Base-by-base conservation (phyloP, 2,113 vertebrate genomes). In the Cynoglossus semilaevis region DNA sequence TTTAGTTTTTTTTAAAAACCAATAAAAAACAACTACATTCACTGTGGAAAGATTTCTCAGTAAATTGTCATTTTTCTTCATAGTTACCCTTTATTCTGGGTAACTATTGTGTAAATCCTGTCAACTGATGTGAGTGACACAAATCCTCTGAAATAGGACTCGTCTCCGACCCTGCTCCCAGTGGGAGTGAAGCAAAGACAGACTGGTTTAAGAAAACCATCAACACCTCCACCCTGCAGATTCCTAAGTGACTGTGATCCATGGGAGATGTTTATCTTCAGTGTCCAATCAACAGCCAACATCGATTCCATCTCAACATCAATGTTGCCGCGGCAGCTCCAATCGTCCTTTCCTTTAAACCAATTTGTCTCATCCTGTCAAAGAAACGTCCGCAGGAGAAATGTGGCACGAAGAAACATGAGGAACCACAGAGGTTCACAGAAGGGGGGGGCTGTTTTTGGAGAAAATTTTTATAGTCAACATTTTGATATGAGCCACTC, bases 181-280 rank as follows among this genome's bases (percentile, higher is more conserved):
- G n/a, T 3, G 29, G 13, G 22, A 15, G 13, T 1, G 40, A 43
- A 58, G 35, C 14, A 41, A 16, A 54, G 38, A 29, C 13, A 29
- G 18, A 64, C 12, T 42, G 12, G 7, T 15, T 9, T 38, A 42
- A 47, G 45, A 36, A 49, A 35, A 45, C 41, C 13, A 44, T 44
- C 35, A 8, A 14, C 63, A 52, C 58, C 51, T 14, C 29, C 49
- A 67, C 49, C 40, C 49, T 22, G 46, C 51, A 53, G 69, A 58
- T 52, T 70, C 60, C 38, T 59, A 59, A 75, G 66, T 65, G 62
- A 72, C 68, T 68, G 19, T 75, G 67, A 82, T 72, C 59, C 53
- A 62, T 61, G 55, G 10, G 43, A 72, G 73, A 72, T 80, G 74
- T 72, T 79, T 82, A 80, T 83, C 78, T 67, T 73, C 70, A 55